Conservation (phyloP, 2,797 vertebrate genomes). For the Lacerta viridis region DNA sequence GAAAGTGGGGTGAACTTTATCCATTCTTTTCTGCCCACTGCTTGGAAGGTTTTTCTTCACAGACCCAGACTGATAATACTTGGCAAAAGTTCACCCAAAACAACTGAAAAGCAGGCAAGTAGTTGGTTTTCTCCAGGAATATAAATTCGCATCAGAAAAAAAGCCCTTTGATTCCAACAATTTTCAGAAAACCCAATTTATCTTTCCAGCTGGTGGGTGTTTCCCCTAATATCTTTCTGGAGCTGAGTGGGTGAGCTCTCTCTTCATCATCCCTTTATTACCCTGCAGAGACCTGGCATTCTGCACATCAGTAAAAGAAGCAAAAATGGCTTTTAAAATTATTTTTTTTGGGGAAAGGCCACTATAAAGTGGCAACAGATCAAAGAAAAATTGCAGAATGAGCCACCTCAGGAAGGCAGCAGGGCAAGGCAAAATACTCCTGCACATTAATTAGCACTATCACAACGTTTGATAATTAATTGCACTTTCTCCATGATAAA, state of each 20-base stretch:
- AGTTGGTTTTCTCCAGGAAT: neutral
- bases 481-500: neutral
- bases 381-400: neutral
- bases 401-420: too few species aligned
- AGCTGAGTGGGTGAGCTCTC: neutral
- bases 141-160: neutral
- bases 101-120: neutral
- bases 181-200: slow-evolving; percentile 13
- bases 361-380: neutral
- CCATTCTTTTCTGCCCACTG: neutral
- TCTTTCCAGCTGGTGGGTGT: neutral
- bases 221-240: neutral
- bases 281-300: neutral
- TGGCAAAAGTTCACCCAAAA: neutral
- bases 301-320: neutral
- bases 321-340: slow-evolving; percentile 2
- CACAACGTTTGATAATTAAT: neutral
- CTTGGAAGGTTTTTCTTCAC: neutral
- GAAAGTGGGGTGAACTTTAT: neutral
- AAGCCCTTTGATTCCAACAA: neutral
- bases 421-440: neutral
- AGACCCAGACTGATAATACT: neutral
- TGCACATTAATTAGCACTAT: neutral
- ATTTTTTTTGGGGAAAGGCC: neutral
- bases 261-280: neutral